Evolutionary conservation across 1,140 invertebrate genomes (phyloP).

Genomic region (Drosophila burlai): DNA sequence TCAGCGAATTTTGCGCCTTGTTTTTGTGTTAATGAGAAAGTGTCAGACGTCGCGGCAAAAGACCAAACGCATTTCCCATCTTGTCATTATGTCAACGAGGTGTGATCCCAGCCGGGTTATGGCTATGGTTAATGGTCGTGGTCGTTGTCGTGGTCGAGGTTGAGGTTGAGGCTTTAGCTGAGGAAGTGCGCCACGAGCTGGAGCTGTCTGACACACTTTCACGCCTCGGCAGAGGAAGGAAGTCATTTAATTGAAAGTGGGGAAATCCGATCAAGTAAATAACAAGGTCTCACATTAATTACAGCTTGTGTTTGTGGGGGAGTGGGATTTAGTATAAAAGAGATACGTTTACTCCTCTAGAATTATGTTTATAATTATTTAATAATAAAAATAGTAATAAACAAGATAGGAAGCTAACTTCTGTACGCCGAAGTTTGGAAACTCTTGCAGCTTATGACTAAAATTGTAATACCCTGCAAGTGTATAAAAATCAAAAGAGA

Average conservation of each 20-base stretch:
- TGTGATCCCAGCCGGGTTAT: constrained; percentile 44
- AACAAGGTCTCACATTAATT: constrained; percentile 14
- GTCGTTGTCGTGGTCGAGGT: background rate
- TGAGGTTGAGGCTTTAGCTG: background rate
- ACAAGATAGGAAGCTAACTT: too few species aligned
- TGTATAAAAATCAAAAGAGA: background rate
- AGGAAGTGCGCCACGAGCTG: constrained; percentile 28
- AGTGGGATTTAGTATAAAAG: background rate
- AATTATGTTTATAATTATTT: too few species aligned
- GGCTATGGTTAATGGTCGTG: constrained; percentile 20
- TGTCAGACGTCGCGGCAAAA: constrained; percentile 73
- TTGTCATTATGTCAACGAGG: constrained; percentile 66
- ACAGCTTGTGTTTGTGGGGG: constrained; percentile 15
- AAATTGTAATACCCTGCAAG: too few species aligned
- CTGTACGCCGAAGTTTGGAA: too few species aligned
- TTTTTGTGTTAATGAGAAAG: constrained; percentile 76
- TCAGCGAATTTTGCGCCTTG: constrained; percentile 44
- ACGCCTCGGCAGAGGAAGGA: constrained; percentile 14
- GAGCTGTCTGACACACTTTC: constrained; percentile 60
- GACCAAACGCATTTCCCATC: constrained; percentile 68
- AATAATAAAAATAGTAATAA: too few species aligned
- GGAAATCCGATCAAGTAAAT: constrained; percentile 18
- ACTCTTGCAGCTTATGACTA: too few species aligned
- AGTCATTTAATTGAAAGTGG: constrained; percentile 34
- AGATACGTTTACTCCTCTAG: too few species aligned